Percentiles rank a stretch among this genome's conserved stretches.
Evolutionary conservation across 2,113 vertebrate genomes (phyloP).

Genomic region (Etheostoma cragini): DNA sequence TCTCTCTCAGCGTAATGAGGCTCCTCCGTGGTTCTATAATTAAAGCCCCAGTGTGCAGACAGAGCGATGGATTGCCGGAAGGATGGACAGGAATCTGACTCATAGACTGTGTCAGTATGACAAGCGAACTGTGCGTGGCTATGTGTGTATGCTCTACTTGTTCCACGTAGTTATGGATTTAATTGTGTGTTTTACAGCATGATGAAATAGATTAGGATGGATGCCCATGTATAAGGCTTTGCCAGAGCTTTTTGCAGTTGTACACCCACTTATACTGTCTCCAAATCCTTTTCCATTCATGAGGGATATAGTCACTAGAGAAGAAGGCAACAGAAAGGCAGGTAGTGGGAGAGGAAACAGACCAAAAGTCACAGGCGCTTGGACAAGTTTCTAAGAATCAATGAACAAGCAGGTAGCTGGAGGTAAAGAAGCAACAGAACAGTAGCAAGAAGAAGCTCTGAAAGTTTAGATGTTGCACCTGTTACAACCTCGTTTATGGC

Average conservation of each 20-base stretch:
- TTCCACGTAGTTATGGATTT: conserved; percentile 57
- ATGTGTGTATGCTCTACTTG: conserved; percentile 37
- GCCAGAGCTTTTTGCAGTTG: conserved; percentile 16
- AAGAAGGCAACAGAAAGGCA: neutral
- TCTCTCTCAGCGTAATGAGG: conserved; percentile 57
- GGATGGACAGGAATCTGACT: conserved; percentile 58
- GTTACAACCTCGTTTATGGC: conserved; percentile 13
- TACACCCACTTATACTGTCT: conserved; percentile 26
- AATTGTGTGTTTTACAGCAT: conserved; percentile 63
- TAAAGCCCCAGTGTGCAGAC: conserved; percentile 69
- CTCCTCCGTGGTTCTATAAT: conserved; percentile 68
- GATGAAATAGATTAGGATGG: conserved; percentile 50
- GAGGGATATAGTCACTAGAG: conserved; percentile 20
- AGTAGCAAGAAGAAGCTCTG: neutral
- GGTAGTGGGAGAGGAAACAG: conserved; percentile 20
- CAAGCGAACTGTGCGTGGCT: conserved; percentile 41
- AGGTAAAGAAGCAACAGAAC: conserved; percentile 20
- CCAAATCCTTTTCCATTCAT: conserved; percentile 10
- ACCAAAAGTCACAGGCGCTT: conserved; percentile 17
- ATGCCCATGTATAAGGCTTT: conserved; percentile 30
- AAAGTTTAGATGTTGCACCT: conserved; percentile 19
- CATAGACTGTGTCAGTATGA: conserved; percentile 59
- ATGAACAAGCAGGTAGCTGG: conserved; percentile 20
- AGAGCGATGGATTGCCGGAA: conserved; percentile 52
- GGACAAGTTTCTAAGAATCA: conserved; percentile 43